Base-by-base conservation (phyloP, 2,797 vertebrate species). In the Champsocephalus gunnari region DNA sequence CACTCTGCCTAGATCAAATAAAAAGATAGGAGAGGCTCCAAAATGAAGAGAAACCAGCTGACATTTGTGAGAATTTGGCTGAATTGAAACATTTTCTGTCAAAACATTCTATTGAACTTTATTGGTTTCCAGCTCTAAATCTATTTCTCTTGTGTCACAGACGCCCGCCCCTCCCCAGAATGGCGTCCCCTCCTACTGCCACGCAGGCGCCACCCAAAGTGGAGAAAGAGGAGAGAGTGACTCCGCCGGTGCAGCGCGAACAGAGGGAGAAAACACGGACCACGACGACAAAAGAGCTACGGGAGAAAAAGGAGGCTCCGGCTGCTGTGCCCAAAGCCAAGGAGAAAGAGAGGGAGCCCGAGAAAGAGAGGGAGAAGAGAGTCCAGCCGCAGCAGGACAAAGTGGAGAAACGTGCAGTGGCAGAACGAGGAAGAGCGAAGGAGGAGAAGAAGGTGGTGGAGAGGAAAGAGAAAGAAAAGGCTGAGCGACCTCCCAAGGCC, bases 91-190 rank as follows among this genome's bases (percentile, higher is more conserved):
- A 1, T 3, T 13, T 21, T 50, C 32, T 19, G 2, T 58, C 9
- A 9, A 2, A 9, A 10, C 5, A 51, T 56, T 62, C 9, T 32
- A 7, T 61, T 67, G 1, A 60, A 54, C 19, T 47, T 10, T 17
- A 11, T 2, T 61, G 24, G 9, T 73, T 41, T 45, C 28, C 16
- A 67, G 59, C 19, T 48, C 28, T 59, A 47, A 66, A 59, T 50
- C 11, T 7, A 45, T 58, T 34, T 14, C 19, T 76, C 24, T 47
- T 79, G 41, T 75, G 54, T 47, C 72, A 61, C 87, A 98, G 97
- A 76, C 95, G 97, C 50, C 97, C 96, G 12, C 94, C 94, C 57
- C 94, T 96, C 48, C 89, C 95, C 71, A 96, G 96, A 83, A 93
- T 96, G 76, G 86, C 94, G 0, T 92, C 93, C 0, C 93, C 95